A percentile compares a stretch with the other conserved stretches of the same genome.
Evolutionary conservation across 2,888 invertebrate species (phyloP).

Genomic region (Agrilus biguttatus): DNA sequence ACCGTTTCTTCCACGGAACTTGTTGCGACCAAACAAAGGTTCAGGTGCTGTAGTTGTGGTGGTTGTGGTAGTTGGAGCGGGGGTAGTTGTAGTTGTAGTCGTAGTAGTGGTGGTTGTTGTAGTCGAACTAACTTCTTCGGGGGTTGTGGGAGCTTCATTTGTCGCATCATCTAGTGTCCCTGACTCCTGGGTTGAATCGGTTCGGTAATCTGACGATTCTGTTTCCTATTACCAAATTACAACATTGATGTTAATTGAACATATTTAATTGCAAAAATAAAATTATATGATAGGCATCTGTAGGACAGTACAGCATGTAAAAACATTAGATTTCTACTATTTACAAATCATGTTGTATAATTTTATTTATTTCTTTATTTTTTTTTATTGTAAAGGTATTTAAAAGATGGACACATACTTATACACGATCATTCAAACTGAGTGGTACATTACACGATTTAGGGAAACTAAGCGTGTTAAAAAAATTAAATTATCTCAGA

Average conservation of each 20-base stretch:
- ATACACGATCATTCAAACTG: too few relatives aligned
- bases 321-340: too few relatives aligned
- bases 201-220: constrained; percentile 25
- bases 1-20: constrained; percentile 16
- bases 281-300: background rate
- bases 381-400: too few relatives aligned
- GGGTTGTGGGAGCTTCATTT: constrained; percentile 33
- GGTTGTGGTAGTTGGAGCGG: constrained; percentile 38
- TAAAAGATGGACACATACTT: too few relatives aligned
- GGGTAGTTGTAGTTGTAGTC: constrained; percentile 39
- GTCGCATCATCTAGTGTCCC: constrained; percentile 21
- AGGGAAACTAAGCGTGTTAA: too few relatives aligned
- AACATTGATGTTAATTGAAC: constrained; percentile 25
- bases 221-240: constrained; percentile 24
- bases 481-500: too few relatives aligned
- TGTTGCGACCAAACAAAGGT: constrained; percentile 18
- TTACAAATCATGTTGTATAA: too few relatives aligned
- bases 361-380: too few relatives aligned
- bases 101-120: constrained; percentile 43
- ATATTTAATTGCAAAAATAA: background rate
- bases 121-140: constrained; percentile 33
- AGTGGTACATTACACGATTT: too few relatives aligned
- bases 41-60: constrained; percentile 27
- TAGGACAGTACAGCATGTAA: too few relatives aligned
- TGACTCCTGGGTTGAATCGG: constrained; percentile 14